Conservation (phyloP, 64 coral and sea anemone species). For the Cladopsammia gracilis region DNA sequence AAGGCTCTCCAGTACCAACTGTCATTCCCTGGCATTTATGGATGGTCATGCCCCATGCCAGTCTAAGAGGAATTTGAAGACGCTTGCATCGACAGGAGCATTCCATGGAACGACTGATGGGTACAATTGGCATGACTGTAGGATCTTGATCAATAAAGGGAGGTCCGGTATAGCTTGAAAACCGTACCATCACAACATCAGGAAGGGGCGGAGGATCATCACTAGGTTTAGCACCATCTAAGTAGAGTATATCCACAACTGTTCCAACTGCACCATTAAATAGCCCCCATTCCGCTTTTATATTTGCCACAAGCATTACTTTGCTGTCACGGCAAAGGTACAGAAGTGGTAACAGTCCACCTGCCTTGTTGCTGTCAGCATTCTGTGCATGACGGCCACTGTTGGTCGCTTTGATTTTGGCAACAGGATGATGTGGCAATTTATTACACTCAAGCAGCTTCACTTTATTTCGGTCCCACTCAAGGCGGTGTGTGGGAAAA, state of each 20-base stretch:
- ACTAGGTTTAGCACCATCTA: not conserved
- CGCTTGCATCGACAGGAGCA: not conserved
- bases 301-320: too few relatives aligned
- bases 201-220: constrained; percentile 9
- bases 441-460: constrained; percentile 40
- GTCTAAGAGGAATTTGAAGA: too few relatives aligned
- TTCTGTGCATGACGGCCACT: constrained; percentile 25
- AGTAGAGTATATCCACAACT: too few relatives aligned
- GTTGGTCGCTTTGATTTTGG: constrained; percentile 26
- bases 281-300: too few relatives aligned
- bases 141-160: too few relatives aligned
- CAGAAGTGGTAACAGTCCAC: constrained; percentile 14
- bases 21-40: constrained; percentile 2
- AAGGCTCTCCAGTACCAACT: not conserved
- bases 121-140: too few relatives aligned
- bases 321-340: not conserved
- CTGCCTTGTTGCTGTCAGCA: constrained; percentile 45
- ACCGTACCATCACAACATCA: too few relatives aligned
- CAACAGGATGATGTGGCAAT: constrained; percentile 28
- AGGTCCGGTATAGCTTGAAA: too few relatives aligned
- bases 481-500: constrained; percentile 40
- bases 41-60: too few relatives aligned
- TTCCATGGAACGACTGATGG: not conserved
- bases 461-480: constrained; percentile 35
- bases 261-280: too few relatives aligned